Evolutionary conservation across 1,140 invertebrate genomes (phyloP).

Genomic region (Nylanderia fulva): DNA sequence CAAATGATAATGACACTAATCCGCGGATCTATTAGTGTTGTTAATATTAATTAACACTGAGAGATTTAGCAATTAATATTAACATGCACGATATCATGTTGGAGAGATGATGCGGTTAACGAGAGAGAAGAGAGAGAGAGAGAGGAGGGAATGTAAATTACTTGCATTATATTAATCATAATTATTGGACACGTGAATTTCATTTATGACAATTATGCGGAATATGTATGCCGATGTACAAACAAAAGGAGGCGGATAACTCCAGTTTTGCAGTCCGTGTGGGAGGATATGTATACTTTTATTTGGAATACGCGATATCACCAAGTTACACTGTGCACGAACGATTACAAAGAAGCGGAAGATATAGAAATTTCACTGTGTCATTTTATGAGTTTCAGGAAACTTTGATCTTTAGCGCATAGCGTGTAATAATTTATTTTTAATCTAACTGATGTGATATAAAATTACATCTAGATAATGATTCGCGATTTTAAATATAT

Average conservation of each 20-base stretch:
- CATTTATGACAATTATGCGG: constrained; percentile 1
- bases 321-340: not conserved
- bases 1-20: not conserved
- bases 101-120: not conserved
- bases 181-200: constrained; percentile 42
- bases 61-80: not conserved
- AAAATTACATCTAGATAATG: too few relatives aligned
- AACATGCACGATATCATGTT: too few relatives aligned
- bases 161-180: constrained; percentile 24
- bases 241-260: constrained; percentile 34
- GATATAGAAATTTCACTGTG: not conserved
- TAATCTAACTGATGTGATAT: not conserved
- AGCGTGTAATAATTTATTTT: not conserved
- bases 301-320: constrained; percentile 44
- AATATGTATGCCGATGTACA: not conserved
- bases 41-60: not conserved
- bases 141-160: not conserved
- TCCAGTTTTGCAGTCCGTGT: not conserved
- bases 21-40: not conserved
- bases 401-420: not conserved
- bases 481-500: not conserved
- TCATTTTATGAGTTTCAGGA: not conserved
- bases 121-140: not conserved
- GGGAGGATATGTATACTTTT: constrained; percentile 6
- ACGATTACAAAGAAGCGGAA: constrained; percentile 25